Evolutionary conservation across 1,140 invertebrate genomes (phyloP), one percentile per base, ranked within the genome.

Genomic region (Bombus superbus): DNA sequence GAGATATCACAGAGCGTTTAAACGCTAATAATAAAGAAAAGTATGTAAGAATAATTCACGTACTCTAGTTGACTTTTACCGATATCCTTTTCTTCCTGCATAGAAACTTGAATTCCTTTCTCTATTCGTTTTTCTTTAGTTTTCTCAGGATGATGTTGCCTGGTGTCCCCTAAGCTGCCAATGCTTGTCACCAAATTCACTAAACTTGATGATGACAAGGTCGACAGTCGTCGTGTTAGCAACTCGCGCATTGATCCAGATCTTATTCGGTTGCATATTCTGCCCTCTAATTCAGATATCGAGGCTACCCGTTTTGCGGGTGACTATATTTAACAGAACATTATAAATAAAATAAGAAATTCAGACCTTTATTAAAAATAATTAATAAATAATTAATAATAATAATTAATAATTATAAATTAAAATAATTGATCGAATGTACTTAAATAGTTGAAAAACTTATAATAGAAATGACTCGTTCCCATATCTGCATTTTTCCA

Each of bases 141-240:
- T 8, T 59, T 84, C 9, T 88, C 88, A 1, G 77, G 15, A 40
- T 77, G 64, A 40, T 73, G 66, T 18, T 79, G 81, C 9, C 44
- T 53, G 13, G 83, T 57, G 4, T 91, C 85, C 10, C 57, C 44
- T 0, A 86, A 15, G 2, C 59, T 57, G 15, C 86, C 74, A 13
- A 83, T 68, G 1, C 86, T 32, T 13, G 80, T 89, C n/a, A 86
- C 75, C 18, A 94, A 83, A 86, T 93, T 94, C n/a, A 89, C 89
- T 77, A 94, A 78, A 83, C 92, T 94, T 28, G 94, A 92, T 0
- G 93, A 73, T 3, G 90, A 91, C 0, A 90, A 38, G 13, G 66
- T 32, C 0, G 71, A 88, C 3, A 88, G n/a, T 10, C 81, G 64
- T 64, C 40, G 69, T 28, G 59, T 81, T 28, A 87, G 80, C 59